phyloP scores from a whole-genome alignment of 2,113 vertebrate species.

The Nycticebus coucang region DNA sequence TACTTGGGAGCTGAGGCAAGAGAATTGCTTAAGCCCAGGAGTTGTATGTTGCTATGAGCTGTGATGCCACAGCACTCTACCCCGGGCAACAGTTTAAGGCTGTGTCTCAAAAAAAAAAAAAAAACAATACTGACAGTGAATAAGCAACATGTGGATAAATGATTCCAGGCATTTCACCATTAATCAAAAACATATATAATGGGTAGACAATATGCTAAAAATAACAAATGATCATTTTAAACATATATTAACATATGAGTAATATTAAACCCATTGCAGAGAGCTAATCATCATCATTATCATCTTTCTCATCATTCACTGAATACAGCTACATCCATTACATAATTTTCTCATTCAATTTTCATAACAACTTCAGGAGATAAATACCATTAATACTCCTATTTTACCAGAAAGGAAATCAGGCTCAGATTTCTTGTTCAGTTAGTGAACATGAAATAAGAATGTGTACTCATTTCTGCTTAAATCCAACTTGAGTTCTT shows the following conservation, averaged over 20 bases:
- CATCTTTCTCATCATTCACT: constrained; percentile 27
- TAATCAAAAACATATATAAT: constrained; percentile 1
- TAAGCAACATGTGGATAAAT: not conserved
- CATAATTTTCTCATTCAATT: constrained; percentile 50
- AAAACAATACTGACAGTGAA: not conserved
- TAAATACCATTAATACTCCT: not conserved
- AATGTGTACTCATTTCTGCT: not conserved
- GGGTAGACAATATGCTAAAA: not conserved
- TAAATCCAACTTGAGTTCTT: constrained; percentile 10
- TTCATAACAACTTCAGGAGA: not conserved
- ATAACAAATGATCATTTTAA: constrained; percentile 5
- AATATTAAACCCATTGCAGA: constrained; percentile 17
- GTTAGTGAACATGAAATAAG: not conserved
- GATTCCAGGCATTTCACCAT: not conserved
- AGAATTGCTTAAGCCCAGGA: too few relatives aligned
- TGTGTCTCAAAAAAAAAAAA: too few relatives aligned
- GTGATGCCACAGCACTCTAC: too few relatives aligned
- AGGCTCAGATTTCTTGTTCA: constrained; percentile 6
- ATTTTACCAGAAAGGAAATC: constrained; percentile 7
- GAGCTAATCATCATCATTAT: not conserved
- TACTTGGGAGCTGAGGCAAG: too few relatives aligned
- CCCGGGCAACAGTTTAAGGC: too few relatives aligned
- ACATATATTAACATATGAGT: not conserved
- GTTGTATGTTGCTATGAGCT: too few relatives aligned
- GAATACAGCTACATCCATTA: not conserved